phyloP scores from a whole-genome alignment of 2,888 invertebrate genomes.

The Aricia artaxerxes region DNA sequence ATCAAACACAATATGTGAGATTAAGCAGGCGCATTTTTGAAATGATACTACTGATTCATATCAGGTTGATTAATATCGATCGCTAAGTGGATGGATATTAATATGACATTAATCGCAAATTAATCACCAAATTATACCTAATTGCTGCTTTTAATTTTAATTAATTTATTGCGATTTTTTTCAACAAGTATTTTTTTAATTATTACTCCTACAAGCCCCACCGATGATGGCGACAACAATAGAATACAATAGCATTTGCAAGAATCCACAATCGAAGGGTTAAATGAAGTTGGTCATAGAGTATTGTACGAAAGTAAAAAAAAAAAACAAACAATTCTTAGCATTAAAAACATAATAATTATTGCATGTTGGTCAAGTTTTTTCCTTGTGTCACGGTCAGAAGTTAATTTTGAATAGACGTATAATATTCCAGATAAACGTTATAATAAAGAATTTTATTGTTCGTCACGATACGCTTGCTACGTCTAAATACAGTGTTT shows the following conservation, averaged over 20 bases:
- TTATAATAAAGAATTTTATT: conserved; percentile 13
- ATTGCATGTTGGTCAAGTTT: conserved; percentile 2
- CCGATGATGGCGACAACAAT: no score
- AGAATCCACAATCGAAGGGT: no score
- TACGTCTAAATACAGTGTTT: conserved; percentile 5
- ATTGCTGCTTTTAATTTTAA: neutral
- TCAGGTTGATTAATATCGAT: neutral
- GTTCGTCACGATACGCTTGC: conserved; percentile 2
- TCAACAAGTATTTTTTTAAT: neutral
- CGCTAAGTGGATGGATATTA: neutral
- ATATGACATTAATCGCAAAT: neutral
- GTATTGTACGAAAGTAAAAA: neutral
- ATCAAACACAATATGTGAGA: no score
- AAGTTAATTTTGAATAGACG: conserved; percentile 19
- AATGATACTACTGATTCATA: neutral
- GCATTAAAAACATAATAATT: neutral
- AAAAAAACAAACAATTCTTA: neutral
- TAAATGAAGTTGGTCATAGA: neutral
- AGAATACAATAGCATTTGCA: no score
- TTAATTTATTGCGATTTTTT: neutral
- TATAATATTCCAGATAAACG: conserved; percentile 1
- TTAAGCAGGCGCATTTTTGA: neutral
- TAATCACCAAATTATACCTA: neutral
- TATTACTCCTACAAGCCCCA: neutral
- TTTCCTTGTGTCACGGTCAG: conserved; percentile 9